Evolutionary conservation across 1,140 invertebrate species (phyloP), one percentile per base, ranked within the genome.

Genomic region (Parasteatoda tepidariorum): DNA sequence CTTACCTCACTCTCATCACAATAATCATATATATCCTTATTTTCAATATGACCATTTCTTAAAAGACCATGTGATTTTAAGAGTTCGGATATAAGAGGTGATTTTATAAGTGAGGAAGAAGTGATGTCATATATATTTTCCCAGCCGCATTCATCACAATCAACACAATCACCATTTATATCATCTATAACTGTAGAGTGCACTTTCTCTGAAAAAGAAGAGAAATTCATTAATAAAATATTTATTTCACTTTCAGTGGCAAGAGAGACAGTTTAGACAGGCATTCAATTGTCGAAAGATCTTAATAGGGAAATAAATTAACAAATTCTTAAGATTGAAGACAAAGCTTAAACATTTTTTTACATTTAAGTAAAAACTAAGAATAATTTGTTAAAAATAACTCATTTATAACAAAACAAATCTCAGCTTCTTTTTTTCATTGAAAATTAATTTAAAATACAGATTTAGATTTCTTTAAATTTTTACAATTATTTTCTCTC

Each of bases 91-190:
- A 83, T 30, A 64, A 83, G 68, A 24, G 81, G 81, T 33, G 81
- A 83, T 55, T 83, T 83, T 55, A 83, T 83, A 9, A 83, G 54
- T 48, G 66, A 71, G 54, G 81, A 83, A n/a, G 81, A 83, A 62
- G 81, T 41, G 55, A 83, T 73, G 28, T 83, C 81, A 66, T 64
- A 73, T 41, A 68, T 55, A 82, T 54, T 71, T 54, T 33, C 34
- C 61, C 68, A 83, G 5, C 18, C 22, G 11, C 64, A 66, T 34
- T 68, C 59, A 54, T 81, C 78, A 41, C 11, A 70, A 34, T 61
- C 78, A 61, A 61, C 34, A 38, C 33, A 81, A 31, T 81, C 66
- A 15, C 41, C 48, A 18, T 81, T 62, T 68, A 33, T 59, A 18
- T 24, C 55, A 22, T 81, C 62, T 61, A 70, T 24, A n/a, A 61